Evolutionary conservation across 1,140 invertebrate species (phyloP).

Genomic region (Drosophila pectinifera): DNA sequence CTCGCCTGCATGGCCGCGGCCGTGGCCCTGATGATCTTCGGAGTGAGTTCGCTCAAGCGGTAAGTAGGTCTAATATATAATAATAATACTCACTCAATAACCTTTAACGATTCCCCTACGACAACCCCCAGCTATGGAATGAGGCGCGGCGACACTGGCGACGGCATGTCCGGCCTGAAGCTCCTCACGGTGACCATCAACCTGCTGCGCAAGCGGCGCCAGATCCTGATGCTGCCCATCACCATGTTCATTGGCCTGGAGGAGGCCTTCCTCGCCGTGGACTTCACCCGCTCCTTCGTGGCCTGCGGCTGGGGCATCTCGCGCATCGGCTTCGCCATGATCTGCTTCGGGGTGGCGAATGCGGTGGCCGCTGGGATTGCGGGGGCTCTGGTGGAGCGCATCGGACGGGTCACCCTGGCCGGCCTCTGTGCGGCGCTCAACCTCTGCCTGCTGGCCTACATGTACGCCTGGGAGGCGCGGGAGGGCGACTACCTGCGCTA

Average conservation of each 20-base stretch:
- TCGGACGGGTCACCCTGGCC: conserved; percentile 89
- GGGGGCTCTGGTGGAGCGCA: conserved; percentile 92
- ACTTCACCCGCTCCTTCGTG: conserved; percentile 95
- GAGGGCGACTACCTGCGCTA: conserved; percentile 90
- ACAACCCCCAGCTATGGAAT: conserved; percentile 75
- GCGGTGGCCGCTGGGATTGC: conserved; percentile 92
- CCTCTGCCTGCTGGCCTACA: conserved; percentile 87
- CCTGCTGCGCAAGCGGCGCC: conserved; percentile 91
- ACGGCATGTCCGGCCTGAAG: conserved; percentile 86
- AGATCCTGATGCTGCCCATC: conserved; percentile 94
- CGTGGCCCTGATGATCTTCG: conserved; percentile 90
- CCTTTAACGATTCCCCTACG: background rate
- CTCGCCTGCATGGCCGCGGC: conserved; percentile 91
- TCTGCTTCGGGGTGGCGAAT: conserved; percentile 94
- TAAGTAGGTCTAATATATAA: conserved; percentile 77
- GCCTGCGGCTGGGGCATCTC: conserved; percentile 95
- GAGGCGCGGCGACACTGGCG: conserved; percentile 68
- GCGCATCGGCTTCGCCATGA: conserved; percentile 96
- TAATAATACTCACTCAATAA: fast-evolving
- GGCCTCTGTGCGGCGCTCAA: conserved; percentile 92
- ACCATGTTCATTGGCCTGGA: conserved; percentile 97
- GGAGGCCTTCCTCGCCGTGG: conserved; percentile 95
- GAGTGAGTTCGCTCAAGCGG: conserved; percentile 93
- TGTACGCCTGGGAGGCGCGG: conserved; percentile 91
- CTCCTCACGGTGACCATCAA: conserved; percentile 92